These are phyloP conservation scores for Drosophila siamana DNA, from an alignment of 2,888 invertebrate genomes.

Conservation along the genomic window DNA sequence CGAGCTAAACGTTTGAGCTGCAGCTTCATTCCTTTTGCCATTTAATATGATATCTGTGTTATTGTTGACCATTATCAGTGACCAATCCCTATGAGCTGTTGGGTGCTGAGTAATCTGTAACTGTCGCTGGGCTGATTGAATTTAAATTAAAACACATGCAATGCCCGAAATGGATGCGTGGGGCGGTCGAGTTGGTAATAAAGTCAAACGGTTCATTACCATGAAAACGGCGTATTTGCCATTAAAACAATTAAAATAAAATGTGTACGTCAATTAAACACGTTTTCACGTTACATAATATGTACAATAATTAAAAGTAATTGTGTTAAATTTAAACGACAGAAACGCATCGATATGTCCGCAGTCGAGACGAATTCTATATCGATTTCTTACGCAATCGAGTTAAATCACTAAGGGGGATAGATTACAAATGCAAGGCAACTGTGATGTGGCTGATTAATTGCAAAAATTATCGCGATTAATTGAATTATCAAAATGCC, in stretches of 20 bases:
- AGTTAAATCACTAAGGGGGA: background rate
- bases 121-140: slow-evolving; percentile 30
- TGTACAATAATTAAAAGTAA: slow-evolving; percentile 61
- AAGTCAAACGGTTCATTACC: slow-evolving; percentile 64
- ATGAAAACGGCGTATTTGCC: slow-evolving; percentile 29
- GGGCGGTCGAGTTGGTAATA: slow-evolving; percentile 53
- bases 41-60: slow-evolving; percentile 1
- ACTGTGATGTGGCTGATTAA: background rate
- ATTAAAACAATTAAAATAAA: slow-evolving; percentile 60
- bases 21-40: background rate
- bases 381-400: slow-evolving; percentile 18
- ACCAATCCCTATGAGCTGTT: background rate
- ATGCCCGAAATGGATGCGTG: slow-evolving; percentile 7
- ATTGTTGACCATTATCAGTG: slow-evolving; percentile 18
- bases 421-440: background rate
- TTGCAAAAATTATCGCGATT: background rate
- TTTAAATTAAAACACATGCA: slow-evolving; percentile 30
- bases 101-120: slow-evolving; percentile 9
- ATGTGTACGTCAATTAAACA: slow-evolving; percentile 54
- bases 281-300: slow-evolving; percentile 25
- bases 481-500: background rate
- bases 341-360: slow-evolving; percentile 25
- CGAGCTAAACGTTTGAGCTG: too few species aligned
- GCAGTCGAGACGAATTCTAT: background rate
- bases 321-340: slow-evolving; percentile 49